phyloP scores from a whole-genome alignment of 2,113 vertebrate species.

The Pongo pygmaeus region DNA sequence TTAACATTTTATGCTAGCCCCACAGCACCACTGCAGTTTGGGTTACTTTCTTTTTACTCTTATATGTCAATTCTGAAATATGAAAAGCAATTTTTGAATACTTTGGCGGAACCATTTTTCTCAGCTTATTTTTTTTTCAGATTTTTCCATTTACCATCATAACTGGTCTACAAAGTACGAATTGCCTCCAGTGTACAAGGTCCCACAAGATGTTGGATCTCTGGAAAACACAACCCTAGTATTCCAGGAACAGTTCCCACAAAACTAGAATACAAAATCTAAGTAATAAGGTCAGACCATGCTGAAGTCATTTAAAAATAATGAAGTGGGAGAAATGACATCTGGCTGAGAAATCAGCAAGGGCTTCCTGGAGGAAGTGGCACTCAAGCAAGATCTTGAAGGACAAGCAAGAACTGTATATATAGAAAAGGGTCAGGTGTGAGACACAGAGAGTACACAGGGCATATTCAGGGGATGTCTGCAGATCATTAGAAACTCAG shows the following conservation, averaged over 20 bases:
- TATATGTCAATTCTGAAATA: constrained; percentile 20
- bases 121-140: not conserved
- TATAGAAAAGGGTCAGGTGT: not conserved
- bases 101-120: not conserved
- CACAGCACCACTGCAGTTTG: not conserved
- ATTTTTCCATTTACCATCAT: not conserved
- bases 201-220: not conserved
- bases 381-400: not conserved
- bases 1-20: not conserved
- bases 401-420: not conserved
- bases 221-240: not conserved
- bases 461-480: no score
- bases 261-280: not conserved
- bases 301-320: not conserved
- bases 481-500: not conserved
- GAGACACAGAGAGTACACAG: not conserved
- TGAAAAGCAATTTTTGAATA: constrained; percentile 15
- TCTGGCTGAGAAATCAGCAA: not conserved
- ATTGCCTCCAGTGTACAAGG: not conserved
- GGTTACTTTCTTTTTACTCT: not conserved
- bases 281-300: not conserved
- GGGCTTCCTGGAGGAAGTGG: not conserved
- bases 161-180: not conserved
- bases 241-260: not conserved
- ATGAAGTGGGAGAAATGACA: not conserved